Conservation (phyloP, 37 sponge, comb jelly and placozoan genomes). For the Ianthella basta region DNA sequence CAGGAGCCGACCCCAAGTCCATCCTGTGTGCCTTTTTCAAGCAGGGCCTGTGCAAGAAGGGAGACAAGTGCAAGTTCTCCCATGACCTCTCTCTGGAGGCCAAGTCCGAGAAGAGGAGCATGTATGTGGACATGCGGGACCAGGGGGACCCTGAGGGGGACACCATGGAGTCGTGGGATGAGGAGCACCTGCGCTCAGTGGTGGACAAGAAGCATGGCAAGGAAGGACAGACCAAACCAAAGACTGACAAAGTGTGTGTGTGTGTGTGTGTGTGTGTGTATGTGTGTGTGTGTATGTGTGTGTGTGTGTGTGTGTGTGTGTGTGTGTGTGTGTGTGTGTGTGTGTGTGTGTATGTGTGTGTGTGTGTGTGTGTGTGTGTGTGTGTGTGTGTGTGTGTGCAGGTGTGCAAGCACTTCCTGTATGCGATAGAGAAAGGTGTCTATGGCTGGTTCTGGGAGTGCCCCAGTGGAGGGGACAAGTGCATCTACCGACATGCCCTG, state of each 20-base stretch:
- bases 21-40: constrained; percentile 96
- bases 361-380: too few species aligned
- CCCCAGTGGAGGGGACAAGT: constrained; percentile 91
- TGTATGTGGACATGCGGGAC: constrained; percentile 93
- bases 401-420: constrained; percentile 96
- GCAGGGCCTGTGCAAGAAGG: constrained; percentile 94
- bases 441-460: constrained; percentile 99
- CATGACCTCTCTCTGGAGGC: constrained; percentile 93
- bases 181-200: constrained; percentile 90
- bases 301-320: too few species aligned
- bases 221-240: constrained; percentile 67
- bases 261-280: too few species aligned
- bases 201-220: constrained; percentile 91
- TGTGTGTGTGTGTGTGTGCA: constrained; percentile 15
- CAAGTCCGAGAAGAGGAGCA: constrained; percentile 89
- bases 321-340: too few species aligned
- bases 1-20: constrained; percentile 97
- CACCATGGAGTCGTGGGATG: constrained; percentile 97
- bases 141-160: constrained; percentile 70
- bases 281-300: too few species aligned
- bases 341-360: too few species aligned
- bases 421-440: constrained; percentile 94
- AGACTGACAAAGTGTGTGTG: constrained; percentile 72
- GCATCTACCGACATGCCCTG: constrained; percentile 95
- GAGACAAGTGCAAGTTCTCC: constrained; percentile 99